Conservation (phyloP, 2,888 invertebrate species). For the Gerris lacustris region DNA sequence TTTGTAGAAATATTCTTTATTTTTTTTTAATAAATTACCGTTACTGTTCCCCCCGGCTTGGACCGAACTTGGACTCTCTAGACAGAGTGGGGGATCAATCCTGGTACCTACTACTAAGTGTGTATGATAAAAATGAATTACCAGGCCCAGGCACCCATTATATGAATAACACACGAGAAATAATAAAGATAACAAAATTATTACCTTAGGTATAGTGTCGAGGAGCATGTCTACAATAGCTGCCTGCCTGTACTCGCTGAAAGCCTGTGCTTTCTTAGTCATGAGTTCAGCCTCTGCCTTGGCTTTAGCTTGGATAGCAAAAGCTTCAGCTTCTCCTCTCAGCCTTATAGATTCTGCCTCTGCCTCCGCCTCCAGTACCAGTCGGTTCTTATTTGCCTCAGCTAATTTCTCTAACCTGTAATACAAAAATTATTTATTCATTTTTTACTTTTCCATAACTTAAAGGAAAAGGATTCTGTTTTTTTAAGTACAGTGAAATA, state of each 20-base stretch:
- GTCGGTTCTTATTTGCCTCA: constrained; percentile 76
- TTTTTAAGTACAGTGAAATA: no score
- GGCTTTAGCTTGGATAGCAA: constrained; percentile 85
- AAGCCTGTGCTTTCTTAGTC: constrained; percentile 93
- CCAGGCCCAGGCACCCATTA: not conserved
- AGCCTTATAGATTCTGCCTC: constrained; percentile 80
- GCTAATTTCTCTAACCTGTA: constrained; percentile 76
- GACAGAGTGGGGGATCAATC: no score
- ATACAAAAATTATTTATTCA: constrained; percentile 7
- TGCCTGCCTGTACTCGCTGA: constrained; percentile 89
- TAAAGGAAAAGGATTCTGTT: no score
- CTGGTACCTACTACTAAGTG: no score
- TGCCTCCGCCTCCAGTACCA: constrained; percentile 90
- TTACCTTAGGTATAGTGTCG: constrained; percentile 85
- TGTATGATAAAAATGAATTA: not conserved
- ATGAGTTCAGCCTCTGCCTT: constrained; percentile 94
- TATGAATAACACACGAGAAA: not conserved
- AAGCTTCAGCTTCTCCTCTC: constrained; percentile 82
- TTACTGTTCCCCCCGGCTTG: no score
- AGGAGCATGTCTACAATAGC: constrained; percentile 95
- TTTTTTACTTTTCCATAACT: no score
- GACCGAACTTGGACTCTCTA: no score
- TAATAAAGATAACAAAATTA: not conserved
- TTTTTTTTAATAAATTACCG: no score
- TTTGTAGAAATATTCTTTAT: no score